These are phyloP conservation scores for Misgurnus anguillicaudatus DNA, from an alignment of 2,113 vertebrate genomes.

Conservation along the genomic window DNA sequence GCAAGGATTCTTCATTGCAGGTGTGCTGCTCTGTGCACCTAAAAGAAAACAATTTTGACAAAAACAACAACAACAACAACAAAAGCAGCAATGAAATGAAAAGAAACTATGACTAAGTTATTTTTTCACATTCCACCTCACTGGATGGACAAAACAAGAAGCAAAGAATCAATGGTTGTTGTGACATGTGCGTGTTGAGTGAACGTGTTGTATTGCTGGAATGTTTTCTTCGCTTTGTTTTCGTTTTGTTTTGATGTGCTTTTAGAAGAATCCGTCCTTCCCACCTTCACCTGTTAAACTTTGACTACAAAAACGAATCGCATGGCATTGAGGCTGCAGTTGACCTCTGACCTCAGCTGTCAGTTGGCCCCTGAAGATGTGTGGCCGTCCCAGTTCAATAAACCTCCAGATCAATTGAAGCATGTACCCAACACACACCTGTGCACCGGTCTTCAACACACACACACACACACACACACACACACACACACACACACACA, in stretches of 20 bases:
- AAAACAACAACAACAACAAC: conserved; percentile 63
- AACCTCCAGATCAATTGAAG: conserved; percentile 48
- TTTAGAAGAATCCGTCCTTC: conserved; percentile 64
- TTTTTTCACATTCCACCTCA: conserved; percentile 49
- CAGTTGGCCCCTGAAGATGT: conserved; percentile 68
- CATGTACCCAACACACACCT: conserved; percentile 27
- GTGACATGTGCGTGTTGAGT: conserved; percentile 71
- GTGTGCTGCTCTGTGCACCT: conserved; percentile 67
- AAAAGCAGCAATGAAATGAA: conserved; percentile 9
- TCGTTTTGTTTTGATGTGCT: conserved; percentile 66
- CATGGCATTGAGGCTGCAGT: conserved; percentile 65
- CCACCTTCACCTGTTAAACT: conserved; percentile 79
- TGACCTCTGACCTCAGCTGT: conserved; percentile 76
- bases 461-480: conserved; percentile 10
- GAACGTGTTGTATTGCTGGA: conserved; percentile 67
- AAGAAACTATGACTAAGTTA: conserved; percentile 56
- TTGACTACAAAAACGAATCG: conserved; percentile 79
- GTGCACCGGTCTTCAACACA: conserved; percentile 26
- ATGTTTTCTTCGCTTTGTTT: conserved; percentile 54
- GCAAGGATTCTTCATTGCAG: conserved; percentile 61
- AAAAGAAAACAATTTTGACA: conserved; percentile 15
- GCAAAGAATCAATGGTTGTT: conserved; percentile 68
- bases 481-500: not conserved
- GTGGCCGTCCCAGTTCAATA: conserved; percentile 70
- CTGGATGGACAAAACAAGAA: conserved; percentile 61